A percentile compares a stretch with the other conserved stretches of the same genome.
phyloP scores from a whole-genome alignment of 1,140 invertebrate species.

The Drosophila subpulchrella region DNA sequence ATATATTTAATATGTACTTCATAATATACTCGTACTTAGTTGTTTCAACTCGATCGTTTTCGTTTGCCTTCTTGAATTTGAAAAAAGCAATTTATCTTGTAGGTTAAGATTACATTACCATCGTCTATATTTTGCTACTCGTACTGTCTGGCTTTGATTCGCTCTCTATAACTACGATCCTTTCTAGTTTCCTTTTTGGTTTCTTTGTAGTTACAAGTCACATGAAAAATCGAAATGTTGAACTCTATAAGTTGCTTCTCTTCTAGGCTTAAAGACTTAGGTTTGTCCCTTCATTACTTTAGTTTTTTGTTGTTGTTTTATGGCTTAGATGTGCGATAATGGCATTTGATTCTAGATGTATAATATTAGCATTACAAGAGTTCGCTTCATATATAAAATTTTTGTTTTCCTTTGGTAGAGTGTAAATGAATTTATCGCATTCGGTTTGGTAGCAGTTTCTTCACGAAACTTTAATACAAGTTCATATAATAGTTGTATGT shows the following conservation, averaged over 20 bases:
- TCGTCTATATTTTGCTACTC: conserved; percentile 58
- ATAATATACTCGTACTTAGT: conserved; percentile 68
- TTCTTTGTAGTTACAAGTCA: conserved; percentile 60
- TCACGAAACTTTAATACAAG: conserved; percentile 61
- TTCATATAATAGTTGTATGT: conserved; percentile 61
- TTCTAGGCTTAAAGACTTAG: conserved; percentile 30
- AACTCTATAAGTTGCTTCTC: conserved; percentile 35
- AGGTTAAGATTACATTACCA: conserved; percentile 34
- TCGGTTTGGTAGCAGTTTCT: conserved; percentile 44
- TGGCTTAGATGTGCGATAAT: conserved; percentile 53
- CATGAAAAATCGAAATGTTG: conserved; percentile 71
- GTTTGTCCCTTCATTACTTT: conserved; percentile 12
- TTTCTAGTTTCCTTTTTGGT: conserved; percentile 57
- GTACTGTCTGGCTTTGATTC: conserved; percentile 56
- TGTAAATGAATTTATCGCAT: conserved; percentile 77
- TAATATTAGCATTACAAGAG: conserved; percentile 54
- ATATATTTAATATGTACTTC: conserved; percentile 69
- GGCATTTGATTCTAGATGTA: conserved; percentile 54
- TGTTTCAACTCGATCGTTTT: conserved; percentile 48
- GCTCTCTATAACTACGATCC: conserved; percentile 69
- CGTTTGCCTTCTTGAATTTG: conserved; percentile 45
- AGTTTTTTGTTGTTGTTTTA: conserved; percentile 18
- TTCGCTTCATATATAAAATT: conserved; percentile 68
- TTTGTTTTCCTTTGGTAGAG: conserved; percentile 55
- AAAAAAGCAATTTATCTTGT: conserved; percentile 68